Evolutionary conservation across 2,888 invertebrate species (phyloP).

Genomic region (Sphinx pinastri): DNA sequence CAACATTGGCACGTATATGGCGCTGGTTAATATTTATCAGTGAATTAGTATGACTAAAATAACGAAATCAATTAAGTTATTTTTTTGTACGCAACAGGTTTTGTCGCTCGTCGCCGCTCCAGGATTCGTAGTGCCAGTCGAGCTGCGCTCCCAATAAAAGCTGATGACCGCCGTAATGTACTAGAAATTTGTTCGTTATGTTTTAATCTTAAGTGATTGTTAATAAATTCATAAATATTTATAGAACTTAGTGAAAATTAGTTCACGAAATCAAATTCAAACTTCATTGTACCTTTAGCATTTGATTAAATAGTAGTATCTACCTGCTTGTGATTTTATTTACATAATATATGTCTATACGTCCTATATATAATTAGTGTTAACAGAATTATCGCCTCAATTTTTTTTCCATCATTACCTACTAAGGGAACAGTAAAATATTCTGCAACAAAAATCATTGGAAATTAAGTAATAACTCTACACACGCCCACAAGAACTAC

Average conservation of each 20-base stretch:
- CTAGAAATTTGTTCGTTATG: not conserved
- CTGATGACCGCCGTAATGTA: conserved; percentile 6
- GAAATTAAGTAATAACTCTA: conserved; percentile 10
- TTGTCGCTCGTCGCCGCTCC: conserved; percentile 57
- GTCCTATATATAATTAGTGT: too few species aligned
- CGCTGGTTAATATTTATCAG: conserved; percentile 73
- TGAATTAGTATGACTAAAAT: conserved; percentile 78
- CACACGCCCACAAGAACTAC: not conserved
- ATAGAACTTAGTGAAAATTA: too few species aligned
- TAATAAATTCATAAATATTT: too few species aligned
- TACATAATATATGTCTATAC: not conserved
- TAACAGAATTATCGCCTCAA: not conserved
- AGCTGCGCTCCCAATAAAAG: conserved; percentile 38
- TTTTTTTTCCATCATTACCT: too few species aligned
- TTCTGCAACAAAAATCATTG: not conserved
- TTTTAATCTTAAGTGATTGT: not conserved
- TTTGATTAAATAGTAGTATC: too few species aligned
- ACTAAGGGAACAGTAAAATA: not conserved
- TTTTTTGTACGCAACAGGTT: conserved; percentile 65
- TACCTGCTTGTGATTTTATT: too few species aligned
- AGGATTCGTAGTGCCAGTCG: conserved; percentile 56
- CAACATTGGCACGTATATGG: conserved; percentile 67
- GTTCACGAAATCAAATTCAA: too few species aligned
- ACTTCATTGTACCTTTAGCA: too few species aligned
- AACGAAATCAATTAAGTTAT: conserved; percentile 75